Percentiles rank a stretch among this genome's conserved stretches.
These are phyloP conservation scores for Oedothorax gibbosus DNA, from an alignment of 1,140 invertebrate species.

Conservation along the genomic window DNA sequence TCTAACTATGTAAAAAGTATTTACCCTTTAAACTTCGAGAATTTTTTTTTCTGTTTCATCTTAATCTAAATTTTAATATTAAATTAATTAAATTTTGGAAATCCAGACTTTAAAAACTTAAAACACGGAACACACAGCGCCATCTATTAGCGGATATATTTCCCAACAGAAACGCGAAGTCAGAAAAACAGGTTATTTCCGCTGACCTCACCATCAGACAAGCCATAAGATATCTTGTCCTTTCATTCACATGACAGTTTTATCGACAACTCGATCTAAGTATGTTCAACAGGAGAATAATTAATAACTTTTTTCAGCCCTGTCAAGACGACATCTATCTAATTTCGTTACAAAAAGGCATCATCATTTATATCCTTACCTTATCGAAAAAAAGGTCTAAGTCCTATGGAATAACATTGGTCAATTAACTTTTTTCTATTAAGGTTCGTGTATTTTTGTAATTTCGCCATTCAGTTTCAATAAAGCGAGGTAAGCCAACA, in stretches of 20 bases:
- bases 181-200: slow-evolving; percentile 6
- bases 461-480: slow-evolving; percentile 31
- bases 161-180: not conserved
- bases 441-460: slow-evolving; percentile 2
- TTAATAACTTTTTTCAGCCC: not conserved
- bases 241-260: slow-evolving; percentile 34
- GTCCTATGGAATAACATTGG: too few relatives aligned
- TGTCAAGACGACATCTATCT: slow-evolving; percentile 18
- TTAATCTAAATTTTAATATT: too few relatives aligned
- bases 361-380: not conserved
- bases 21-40: too few relatives aligned
- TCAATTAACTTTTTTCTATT: too few relatives aligned
- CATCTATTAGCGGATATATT: slow-evolving; percentile 3
- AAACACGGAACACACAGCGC: not conserved
- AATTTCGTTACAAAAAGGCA: slow-evolving; percentile 20
- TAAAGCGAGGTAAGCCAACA: slow-evolving; percentile 8
- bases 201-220: not conserved
- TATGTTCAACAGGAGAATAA: slow-evolving; percentile 34
- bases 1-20: too few relatives aligned
- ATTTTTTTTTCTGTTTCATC: too few relatives aligned
- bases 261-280: slow-evolving; percentile 31
- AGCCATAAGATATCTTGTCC: slow-evolving; percentile 1
- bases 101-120: too few relatives aligned
- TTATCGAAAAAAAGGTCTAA: too few relatives aligned
- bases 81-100: too few relatives aligned